A percentile compares a stretch with the other conserved stretches of the same genome.
Evolutionary conservation across 2,888 invertebrate genomes (phyloP).

Genomic region (Allophyes oxyacanthae): DNA sequence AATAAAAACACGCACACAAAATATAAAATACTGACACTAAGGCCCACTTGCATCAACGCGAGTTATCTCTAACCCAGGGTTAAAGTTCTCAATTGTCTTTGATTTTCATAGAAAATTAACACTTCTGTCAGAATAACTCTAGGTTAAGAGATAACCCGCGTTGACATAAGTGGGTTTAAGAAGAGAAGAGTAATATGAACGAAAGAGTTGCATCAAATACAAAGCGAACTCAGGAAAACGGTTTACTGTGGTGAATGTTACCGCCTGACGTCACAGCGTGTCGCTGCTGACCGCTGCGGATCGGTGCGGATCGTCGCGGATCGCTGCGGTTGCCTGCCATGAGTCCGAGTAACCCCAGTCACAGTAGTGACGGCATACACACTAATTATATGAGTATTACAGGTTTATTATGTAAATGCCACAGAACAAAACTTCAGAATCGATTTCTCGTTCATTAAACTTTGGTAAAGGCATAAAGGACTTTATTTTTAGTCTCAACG

Average conservation of each 20-base stretch:
- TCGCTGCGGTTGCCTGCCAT: not conserved
- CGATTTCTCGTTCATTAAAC: not conserved
- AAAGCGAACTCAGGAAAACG: constrained; percentile 50
- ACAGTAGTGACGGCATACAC: constrained; percentile 22
- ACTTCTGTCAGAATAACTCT: too few relatives aligned
- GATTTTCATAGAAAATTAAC: too few relatives aligned
- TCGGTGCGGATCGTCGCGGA: constrained; percentile 5
- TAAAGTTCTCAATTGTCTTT: too few relatives aligned
- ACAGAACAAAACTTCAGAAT: constrained; percentile 1
- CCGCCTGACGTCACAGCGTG: constrained; percentile 39
- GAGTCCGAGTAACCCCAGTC: constrained; percentile 58
- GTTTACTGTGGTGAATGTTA: constrained; percentile 51
- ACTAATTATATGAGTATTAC: not conserved
- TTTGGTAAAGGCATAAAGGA: not conserved
- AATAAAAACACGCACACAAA: constrained; percentile 11
- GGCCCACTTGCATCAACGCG: too few relatives aligned
- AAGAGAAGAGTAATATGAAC: constrained; percentile 10
- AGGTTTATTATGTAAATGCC: not conserved
- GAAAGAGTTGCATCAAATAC: constrained; percentile 35
- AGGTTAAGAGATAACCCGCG: too few relatives aligned
- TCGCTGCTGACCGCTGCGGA: constrained; percentile 2
- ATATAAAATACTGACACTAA: constrained; percentile 3
- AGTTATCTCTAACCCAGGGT: too few relatives aligned
- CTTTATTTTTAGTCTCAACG: too few relatives aligned
- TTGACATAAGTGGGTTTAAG: too few relatives aligned